phyloP scores from a whole-genome alignment of 2,113 vertebrate genomes.

The Channa argus region DNA sequence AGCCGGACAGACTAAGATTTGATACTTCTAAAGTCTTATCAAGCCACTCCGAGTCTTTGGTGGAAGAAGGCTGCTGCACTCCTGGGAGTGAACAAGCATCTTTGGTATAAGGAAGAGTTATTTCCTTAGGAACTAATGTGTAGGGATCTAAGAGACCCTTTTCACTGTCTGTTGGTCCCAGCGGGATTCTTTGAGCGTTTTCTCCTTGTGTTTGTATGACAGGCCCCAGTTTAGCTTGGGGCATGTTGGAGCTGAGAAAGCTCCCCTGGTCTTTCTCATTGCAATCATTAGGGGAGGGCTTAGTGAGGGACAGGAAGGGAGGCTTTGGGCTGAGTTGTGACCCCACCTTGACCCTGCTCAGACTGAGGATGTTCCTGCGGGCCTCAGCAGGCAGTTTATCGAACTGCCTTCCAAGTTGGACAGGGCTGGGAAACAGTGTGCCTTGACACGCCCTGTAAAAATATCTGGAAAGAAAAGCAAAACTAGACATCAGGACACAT shows the following conservation, averaged over 20 bases:
- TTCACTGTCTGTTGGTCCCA: conserved; percentile 13
- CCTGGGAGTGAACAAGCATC: conserved; percentile 35
- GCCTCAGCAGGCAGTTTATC: conserved; percentile 80
- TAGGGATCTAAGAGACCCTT: conserved; percentile 40
- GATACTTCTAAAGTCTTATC: conserved; percentile 55
- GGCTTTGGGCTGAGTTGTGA: conserved; percentile 48
- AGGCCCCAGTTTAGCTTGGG: conserved; percentile 16
- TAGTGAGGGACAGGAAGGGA: conserved; percentile 66
- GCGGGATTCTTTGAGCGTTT: neutral
- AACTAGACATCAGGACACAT: conserved; percentile 35
- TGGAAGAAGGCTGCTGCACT: conserved; percentile 42
- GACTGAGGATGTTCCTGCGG: conserved; percentile 78
- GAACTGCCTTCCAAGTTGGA: conserved; percentile 90
- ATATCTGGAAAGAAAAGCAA: conserved; percentile 83
- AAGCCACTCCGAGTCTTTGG: conserved; percentile 33
- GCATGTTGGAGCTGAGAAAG: conserved; percentile 39
- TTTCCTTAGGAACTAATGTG: conserved; percentile 41
- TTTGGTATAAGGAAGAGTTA: conserved; percentile 67
- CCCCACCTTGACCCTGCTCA: conserved; percentile 61
- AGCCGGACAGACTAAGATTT: conserved; percentile 75
- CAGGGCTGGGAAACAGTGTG: conserved; percentile 89
- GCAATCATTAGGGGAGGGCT: conserved; percentile 55
- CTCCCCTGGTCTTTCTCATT: conserved; percentile 43
- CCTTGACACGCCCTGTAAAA: conserved; percentile 93
- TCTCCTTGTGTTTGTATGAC: conserved; percentile 15